Evolutionary conservation across 1,140 invertebrate species (phyloP).

Genomic region (Argopecten irradians): DNA sequence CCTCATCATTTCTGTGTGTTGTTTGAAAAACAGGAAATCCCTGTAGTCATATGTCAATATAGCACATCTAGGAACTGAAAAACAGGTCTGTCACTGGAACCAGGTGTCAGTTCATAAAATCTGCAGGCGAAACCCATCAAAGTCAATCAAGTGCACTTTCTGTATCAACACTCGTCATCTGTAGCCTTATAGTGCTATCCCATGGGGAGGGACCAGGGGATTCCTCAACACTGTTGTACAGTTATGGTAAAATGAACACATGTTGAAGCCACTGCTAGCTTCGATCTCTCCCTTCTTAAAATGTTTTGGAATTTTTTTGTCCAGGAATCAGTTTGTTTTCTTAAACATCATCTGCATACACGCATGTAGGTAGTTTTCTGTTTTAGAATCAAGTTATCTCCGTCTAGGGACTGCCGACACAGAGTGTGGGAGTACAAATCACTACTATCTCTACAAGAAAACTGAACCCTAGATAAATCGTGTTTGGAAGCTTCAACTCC

Average conservation of each 20-base stretch:
- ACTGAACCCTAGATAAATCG: background rate
- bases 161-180: background rate
- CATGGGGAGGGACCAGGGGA: background rate
- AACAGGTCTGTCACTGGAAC: background rate
- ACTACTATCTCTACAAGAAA: background rate
- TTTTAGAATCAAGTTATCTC: background rate
- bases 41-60: background rate
- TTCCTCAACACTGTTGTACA: background rate
- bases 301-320: background rate
- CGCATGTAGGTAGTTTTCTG: background rate
- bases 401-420: background rate
- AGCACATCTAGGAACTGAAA: background rate
- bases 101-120: constrained; percentile 17
- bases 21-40: background rate
- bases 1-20: background rate
- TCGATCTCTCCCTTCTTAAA: background rate
- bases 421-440: background rate
- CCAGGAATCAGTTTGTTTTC: background rate
- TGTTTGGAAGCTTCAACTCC: constrained; percentile 8
- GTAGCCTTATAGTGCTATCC: background rate
- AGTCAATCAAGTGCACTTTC: background rate
- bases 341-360: background rate
- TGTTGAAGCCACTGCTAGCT: background rate
- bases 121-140: background rate
- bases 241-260: background rate